Percentiles rank a stretch among this genome's conserved stretches.
Conservation (phyloP, 2,113 vertebrate genomes). For the Lamprotornis superbus region DNA sequence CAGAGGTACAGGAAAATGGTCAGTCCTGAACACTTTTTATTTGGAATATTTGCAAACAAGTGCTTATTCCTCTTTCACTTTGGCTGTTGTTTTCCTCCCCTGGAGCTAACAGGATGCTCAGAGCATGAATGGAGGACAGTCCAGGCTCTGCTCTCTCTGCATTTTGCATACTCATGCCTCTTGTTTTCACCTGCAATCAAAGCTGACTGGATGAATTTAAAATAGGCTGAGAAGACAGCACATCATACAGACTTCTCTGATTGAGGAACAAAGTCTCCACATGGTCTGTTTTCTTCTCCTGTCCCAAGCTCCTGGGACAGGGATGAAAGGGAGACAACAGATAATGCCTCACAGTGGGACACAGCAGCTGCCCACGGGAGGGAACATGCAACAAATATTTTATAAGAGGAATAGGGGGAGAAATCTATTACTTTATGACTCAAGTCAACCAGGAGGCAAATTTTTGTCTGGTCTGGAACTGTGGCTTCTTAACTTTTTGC, state of each 20-base stretch:
- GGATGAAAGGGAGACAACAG: neutral
- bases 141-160: neutral
- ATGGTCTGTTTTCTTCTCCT: neutral
- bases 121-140: neutral
- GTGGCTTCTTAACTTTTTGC: neutral
- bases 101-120: neutral
- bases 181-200: neutral
- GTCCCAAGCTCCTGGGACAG: neutral
- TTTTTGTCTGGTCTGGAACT: neutral
- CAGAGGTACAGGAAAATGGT: neutral
- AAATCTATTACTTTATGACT: neutral
- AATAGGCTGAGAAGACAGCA: neutral
- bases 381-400: neutral
- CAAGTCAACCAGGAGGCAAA: neutral
- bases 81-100: neutral
- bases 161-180: neutral
- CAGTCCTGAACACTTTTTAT: neutral
- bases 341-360: neutral
- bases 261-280: neutral
- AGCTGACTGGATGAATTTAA: neutral
- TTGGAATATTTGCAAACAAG: neutral
- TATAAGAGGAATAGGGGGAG: fast-evolving
- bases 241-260: neutral
- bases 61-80: neutral
- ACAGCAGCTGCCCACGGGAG: neutral